Evolutionary conservation across 2,888 invertebrate genomes (phyloP).

Genomic region (Emmelina monodactyla): DNA sequence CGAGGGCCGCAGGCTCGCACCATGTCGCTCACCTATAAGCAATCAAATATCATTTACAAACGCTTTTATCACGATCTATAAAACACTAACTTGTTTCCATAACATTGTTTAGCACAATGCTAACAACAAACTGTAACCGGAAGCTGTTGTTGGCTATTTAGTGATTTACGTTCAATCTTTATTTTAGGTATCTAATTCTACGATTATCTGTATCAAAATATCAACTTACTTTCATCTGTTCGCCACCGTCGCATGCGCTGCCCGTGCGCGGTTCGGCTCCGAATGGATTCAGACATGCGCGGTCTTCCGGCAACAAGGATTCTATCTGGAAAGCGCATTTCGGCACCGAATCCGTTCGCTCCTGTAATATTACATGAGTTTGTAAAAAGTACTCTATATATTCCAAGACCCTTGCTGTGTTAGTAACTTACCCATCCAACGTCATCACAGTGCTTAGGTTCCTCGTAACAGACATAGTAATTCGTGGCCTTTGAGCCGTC

Average conservation of each 20-base stretch:
- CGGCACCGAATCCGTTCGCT: conserved; percentile 39
- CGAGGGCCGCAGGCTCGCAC: conserved; percentile 45
- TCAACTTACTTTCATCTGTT: conserved; percentile 46
- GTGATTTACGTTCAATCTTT: too few species aligned
- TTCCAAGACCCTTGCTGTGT: not conserved
- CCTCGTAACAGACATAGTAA: conserved; percentile 52
- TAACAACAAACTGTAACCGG: too few species aligned
- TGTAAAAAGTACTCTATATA: not conserved
- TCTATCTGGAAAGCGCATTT: conserved; percentile 56
- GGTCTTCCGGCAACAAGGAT: conserved; percentile 44
- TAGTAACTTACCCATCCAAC: conserved; percentile 44
- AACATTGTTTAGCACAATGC: too few species aligned
- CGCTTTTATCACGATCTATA: too few species aligned
- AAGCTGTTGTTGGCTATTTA: too few species aligned
- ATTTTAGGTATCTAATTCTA: too few species aligned
- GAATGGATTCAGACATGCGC: conserved; percentile 48
- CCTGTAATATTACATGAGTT: conserved; percentile 23
- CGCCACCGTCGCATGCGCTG: conserved; percentile 45
- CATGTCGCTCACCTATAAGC: conserved; percentile 41
- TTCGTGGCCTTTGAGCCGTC: conserved; percentile 45
- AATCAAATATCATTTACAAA: too few species aligned
- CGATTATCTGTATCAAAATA: too few species aligned
- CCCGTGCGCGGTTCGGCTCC: conserved; percentile 38
- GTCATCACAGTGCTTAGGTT: conserved; percentile 53
- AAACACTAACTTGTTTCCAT: too few species aligned